Evolutionary conservation across 2,797 vertebrate genomes (phyloP).

Genomic region (Chrosomus eos): DNA sequence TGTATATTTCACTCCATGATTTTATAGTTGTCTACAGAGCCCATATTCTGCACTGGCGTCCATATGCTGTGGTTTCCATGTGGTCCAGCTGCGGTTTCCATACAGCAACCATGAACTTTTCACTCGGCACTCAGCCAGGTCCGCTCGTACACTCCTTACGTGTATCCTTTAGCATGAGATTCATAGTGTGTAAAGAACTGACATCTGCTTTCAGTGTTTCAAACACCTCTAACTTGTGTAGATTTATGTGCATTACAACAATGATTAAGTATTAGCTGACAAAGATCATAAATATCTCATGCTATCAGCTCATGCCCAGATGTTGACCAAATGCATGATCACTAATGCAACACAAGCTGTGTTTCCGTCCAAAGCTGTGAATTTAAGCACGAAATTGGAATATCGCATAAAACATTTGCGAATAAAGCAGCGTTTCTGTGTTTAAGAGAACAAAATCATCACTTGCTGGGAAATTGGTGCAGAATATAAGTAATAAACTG

Average conservation of each 20-base stretch:
- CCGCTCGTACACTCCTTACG: slow-evolving; percentile 85
- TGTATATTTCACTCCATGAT: too few species aligned
- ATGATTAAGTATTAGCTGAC: neutral
- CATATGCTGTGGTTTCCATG: slow-evolving; percentile 85
- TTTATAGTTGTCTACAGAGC: slow-evolving; percentile 79
- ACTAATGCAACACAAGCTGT: neutral
- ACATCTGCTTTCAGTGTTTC: slow-evolving; percentile 4
- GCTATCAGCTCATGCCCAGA: neutral
- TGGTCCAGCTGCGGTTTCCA: slow-evolving; percentile 80
- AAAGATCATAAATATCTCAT: slow-evolving; percentile 1
- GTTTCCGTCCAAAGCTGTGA: neutral
- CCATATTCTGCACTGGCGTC: slow-evolving; percentile 84
- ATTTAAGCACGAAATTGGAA: neutral
- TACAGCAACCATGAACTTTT: slow-evolving; percentile 80
- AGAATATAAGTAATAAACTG: too few species aligned
- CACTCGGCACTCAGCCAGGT: slow-evolving; percentile 82
- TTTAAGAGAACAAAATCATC: neutral
- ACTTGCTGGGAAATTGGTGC: neutral
- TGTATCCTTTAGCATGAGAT: slow-evolving; percentile 86
- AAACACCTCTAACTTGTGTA: slow-evolving; percentile 16
- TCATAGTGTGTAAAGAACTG: slow-evolving; percentile 82
- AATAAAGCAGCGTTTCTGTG: neutral
- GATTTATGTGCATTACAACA: slow-evolving; percentile 37
- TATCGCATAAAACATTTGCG: neutral
- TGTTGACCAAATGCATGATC: neutral